Percentiles rank a stretch among this genome's conserved stretches.
Evolutionary conservation across 2,113 vertebrate species (phyloP).

Genomic region (Hystrix brachyura): DNA sequence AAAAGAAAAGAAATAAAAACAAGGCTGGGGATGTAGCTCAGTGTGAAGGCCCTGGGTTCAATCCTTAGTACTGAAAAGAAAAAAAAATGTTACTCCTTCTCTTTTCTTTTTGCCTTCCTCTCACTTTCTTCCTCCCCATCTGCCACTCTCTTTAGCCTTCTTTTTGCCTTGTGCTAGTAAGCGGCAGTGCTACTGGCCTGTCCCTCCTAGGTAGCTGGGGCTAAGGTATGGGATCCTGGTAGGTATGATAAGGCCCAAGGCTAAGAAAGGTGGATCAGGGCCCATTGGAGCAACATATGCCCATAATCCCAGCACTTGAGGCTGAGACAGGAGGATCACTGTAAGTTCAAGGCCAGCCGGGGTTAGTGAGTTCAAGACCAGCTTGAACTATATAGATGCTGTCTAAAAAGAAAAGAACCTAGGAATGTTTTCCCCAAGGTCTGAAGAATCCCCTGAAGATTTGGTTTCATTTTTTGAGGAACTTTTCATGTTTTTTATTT

Average conservation of each 20-base stretch:
- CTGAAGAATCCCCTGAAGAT: background rate
- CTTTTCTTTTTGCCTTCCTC: background rate
- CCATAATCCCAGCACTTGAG: background rate
- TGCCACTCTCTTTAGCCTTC: background rate
- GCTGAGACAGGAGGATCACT: background rate
- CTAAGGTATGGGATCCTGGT: background rate
- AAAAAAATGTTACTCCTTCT: background rate
- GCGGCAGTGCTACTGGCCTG: background rate
- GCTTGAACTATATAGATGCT: background rate
- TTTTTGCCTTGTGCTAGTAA: background rate
- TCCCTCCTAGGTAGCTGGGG: background rate
- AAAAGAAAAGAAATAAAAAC: background rate
- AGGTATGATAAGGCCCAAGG: background rate
- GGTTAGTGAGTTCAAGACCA: background rate
- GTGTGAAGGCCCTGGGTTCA: background rate
- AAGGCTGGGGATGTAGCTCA: background rate
- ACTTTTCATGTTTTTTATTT: background rate
- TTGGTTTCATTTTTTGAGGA: background rate
- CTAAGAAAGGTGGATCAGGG: background rate
- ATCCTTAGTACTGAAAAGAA: background rate
- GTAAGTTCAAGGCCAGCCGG: background rate
- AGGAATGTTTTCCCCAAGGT: background rate
- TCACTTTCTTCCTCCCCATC: background rate
- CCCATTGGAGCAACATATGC: background rate
- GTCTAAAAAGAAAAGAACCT: background rate